A percentile compares a stretch with the other conserved stretches of the same genome.
Evolutionary conservation across 2,797 vertebrate genomes (phyloP).

Genomic region (Lutjanus campechanus): DNA sequence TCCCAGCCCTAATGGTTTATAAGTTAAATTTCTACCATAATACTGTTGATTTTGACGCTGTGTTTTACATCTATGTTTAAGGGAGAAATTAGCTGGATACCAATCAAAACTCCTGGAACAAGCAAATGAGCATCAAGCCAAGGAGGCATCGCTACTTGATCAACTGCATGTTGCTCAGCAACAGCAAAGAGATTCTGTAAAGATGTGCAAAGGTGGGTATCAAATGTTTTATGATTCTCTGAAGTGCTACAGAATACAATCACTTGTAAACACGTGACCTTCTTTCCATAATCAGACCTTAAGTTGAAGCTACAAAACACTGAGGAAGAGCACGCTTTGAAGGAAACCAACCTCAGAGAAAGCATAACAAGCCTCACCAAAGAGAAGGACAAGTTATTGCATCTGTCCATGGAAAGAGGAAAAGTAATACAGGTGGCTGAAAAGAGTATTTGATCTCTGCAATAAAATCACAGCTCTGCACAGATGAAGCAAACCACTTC

Average conservation of each 20-base stretch:
- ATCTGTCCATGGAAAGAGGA: constrained; percentile 78
- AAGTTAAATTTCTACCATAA: not conserved
- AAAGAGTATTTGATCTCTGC: not conserved
- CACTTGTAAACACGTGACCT: not conserved
- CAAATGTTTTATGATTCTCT: not conserved
- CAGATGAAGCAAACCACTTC: not conserved
- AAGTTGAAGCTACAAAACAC: constrained; percentile 73
- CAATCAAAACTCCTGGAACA: constrained; percentile 75
- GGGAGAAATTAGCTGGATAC: constrained; percentile 72
- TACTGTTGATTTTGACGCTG: not conserved
- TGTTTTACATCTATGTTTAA: constrained; percentile 31
- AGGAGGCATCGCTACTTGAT: constrained; percentile 62
- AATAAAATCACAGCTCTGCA: constrained; percentile 4
- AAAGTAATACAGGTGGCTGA: constrained; percentile 81
- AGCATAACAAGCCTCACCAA: constrained; percentile 66
- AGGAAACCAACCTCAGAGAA: constrained; percentile 62
- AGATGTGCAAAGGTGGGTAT: constrained; percentile 73
- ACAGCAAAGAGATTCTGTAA: constrained; percentile 65
- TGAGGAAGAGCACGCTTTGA: constrained; percentile 61
- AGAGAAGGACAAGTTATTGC: constrained; percentile 79
- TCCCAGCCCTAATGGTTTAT: not conserved
- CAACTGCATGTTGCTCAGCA: constrained; percentile 73
- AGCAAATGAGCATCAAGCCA: constrained; percentile 67
- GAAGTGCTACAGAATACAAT: not conserved
- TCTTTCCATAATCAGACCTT: constrained; percentile 70